Evolutionary conservation across 2,797 vertebrate species (phyloP).

Genomic region (Gymnoscopelus braueri): DNA sequence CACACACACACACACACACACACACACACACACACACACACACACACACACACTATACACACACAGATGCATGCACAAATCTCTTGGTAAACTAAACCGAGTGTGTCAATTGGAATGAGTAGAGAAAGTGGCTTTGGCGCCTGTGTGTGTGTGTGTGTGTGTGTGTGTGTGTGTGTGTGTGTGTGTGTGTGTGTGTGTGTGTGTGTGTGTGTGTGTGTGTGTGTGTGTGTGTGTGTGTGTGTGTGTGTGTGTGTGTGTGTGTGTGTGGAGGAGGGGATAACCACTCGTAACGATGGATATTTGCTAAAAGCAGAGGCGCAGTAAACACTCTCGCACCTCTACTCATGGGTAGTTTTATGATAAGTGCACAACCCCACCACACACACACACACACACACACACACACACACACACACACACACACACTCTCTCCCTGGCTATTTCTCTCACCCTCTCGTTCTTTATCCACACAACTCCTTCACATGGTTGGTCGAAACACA

Average conservation of each 20-base stretch:
- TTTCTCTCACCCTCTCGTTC: too few species aligned
- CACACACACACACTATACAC: slow-evolving; percentile 9
- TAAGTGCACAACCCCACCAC: slow-evolving; percentile 55
- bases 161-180: slow-evolving; percentile 22
- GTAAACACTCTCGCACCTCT: slow-evolving; percentile 58
- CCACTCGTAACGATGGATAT: slow-evolving; percentile 51
- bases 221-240: slow-evolving; percentile 22
- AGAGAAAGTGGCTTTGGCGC: slow-evolving; percentile 13
- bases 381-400: slow-evolving; percentile 13
- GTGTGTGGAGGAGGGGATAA: slow-evolving; percentile 59
- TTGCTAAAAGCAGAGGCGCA: slow-evolving; percentile 64
- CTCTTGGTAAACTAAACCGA: slow-evolving; percentile 54
- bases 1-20: background rate
- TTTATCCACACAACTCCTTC: too few species aligned
- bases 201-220: slow-evolving; percentile 1
- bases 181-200: slow-evolving; percentile 33
- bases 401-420: too few species aligned
- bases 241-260: slow-evolving; percentile 33
- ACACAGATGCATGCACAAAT: slow-evolving; percentile 27
- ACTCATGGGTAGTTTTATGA: slow-evolving; percentile 55
- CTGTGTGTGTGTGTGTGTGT: slow-evolving; percentile 1
- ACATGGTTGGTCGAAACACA: too few species aligned
- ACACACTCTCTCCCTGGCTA: background rate
- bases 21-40: background rate
- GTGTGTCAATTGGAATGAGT: slow-evolving; percentile 52